These are phyloP conservation scores for Amniataba percoides DNA, from an alignment of 2,797 vertebrate species.

Conservation along the genomic window DNA sequence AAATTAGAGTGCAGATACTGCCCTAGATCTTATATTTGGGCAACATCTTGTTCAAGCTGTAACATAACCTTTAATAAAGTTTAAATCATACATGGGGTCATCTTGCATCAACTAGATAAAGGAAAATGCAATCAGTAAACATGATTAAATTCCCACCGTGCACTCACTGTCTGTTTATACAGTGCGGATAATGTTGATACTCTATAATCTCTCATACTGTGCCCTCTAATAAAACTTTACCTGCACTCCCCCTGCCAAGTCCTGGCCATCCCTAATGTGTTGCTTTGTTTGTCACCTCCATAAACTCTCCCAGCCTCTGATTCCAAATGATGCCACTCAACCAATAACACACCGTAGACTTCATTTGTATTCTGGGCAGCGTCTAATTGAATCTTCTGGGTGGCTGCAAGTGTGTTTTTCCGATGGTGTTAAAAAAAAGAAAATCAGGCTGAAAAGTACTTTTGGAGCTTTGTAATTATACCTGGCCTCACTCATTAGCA, in stretches of 20 bases:
- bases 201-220: neutral
- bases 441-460: constrained; percentile 46
- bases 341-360: constrained; percentile 36
- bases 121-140: constrained; percentile 26
- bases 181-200: constrained; percentile 11
- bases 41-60: neutral
- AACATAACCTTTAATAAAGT: neutral
- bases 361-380: constrained; percentile 63
- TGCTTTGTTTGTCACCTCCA: constrained; percentile 46
- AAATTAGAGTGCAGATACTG: neutral
- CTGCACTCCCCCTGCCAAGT: constrained; percentile 2
- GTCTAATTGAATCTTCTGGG: constrained; percentile 56
- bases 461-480: constrained; percentile 74
- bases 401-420: constrained; percentile 53
- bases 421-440: constrained; percentile 40
- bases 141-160: constrained; percentile 13
- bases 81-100: neutral
- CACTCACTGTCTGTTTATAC: constrained; percentile 2
- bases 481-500: constrained; percentile 68
- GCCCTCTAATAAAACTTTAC: constrained; percentile 27
- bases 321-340: constrained; percentile 45
- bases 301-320: constrained; percentile 35
- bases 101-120: neutral
- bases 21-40: neutral
- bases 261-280: constrained; percentile 2